A percentile compares a stretch with the other conserved stretches of the same genome.
Evolutionary conservation across 2,113 vertebrate genomes (phyloP).

Genomic region (Bambusicola thoracicus): DNA sequence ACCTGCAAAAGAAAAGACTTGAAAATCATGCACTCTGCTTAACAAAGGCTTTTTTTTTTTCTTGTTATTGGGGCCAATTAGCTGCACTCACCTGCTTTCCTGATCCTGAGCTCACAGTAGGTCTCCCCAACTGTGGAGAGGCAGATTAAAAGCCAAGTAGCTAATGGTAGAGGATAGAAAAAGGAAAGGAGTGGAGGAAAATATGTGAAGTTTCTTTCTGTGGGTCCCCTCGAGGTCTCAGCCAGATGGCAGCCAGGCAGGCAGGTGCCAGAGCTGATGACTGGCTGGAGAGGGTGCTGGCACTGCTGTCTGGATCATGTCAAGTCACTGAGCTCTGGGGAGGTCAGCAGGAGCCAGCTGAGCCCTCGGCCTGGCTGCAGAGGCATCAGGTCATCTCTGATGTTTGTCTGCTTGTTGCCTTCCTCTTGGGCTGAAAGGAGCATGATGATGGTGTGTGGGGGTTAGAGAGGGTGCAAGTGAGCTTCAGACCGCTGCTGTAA

Average conservation of each 20-base stretch:
- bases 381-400: not conserved
- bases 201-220: not conserved
- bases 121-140: not conserved
- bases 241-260: not conserved
- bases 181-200: not conserved
- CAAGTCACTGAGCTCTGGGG: not conserved
- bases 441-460: not conserved
- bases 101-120: not conserved
- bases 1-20: not conserved
- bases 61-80: not conserved
- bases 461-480: accelerated
- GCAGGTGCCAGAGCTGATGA: accelerated
- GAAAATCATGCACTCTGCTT: not conserved
- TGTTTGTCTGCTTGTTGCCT: not conserved
- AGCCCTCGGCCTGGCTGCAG: not conserved
- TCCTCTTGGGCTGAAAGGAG: not conserved
- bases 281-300: not conserved
- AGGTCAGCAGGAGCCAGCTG: not conserved
- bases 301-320: too few relatives aligned
- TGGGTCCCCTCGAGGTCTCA: not conserved
- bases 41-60: not conserved
- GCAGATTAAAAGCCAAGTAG: not conserved
- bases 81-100: not conserved
- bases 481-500: not conserved
- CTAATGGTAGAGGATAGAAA: not conserved